Evolutionary conservation across 2,113 vertebrate genomes (phyloP).

Genomic region (Pongo pygmaeus): DNA sequence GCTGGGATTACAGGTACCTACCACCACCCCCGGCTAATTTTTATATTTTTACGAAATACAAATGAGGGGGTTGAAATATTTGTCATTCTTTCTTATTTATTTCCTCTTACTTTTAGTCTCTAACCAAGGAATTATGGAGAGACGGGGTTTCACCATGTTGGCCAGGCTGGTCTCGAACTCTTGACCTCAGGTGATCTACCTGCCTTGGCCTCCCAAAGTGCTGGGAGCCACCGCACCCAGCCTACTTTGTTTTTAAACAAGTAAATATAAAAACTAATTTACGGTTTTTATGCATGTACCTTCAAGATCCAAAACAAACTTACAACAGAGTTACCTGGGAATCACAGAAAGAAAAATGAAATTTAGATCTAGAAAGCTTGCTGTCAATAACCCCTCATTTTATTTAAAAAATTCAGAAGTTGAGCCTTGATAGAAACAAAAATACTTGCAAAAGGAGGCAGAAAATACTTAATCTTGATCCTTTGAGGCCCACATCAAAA

Average conservation of each 20-base stretch:
- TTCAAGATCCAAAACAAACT: background rate
- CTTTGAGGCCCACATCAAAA: background rate
- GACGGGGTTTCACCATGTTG: too few relatives aligned
- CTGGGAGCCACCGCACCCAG: too few relatives aligned
- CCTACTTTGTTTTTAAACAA: background rate
- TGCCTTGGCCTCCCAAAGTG: too few relatives aligned
- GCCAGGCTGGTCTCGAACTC: too few relatives aligned
- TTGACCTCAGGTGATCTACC: too few relatives aligned
- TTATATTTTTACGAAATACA: too few relatives aligned
- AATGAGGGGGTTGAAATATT: background rate
- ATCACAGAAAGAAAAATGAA: background rate
- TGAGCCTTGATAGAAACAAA: background rate
- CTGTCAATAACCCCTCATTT: background rate
- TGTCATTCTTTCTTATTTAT: conserved; percentile 2
- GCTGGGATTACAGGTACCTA: too few relatives aligned
- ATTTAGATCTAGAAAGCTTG: background rate
- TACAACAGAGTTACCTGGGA: background rate
- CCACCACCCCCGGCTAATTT: too few relatives aligned
- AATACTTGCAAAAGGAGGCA: background rate
- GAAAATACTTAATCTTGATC: background rate
- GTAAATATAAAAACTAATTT: background rate
- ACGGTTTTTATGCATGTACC: background rate
- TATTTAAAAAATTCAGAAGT: background rate
- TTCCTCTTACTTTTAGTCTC: background rate
- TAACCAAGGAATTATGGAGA: background rate